Conservation (phyloP, 2,888 invertebrate species). For the Lacanobia oleracea region DNA sequence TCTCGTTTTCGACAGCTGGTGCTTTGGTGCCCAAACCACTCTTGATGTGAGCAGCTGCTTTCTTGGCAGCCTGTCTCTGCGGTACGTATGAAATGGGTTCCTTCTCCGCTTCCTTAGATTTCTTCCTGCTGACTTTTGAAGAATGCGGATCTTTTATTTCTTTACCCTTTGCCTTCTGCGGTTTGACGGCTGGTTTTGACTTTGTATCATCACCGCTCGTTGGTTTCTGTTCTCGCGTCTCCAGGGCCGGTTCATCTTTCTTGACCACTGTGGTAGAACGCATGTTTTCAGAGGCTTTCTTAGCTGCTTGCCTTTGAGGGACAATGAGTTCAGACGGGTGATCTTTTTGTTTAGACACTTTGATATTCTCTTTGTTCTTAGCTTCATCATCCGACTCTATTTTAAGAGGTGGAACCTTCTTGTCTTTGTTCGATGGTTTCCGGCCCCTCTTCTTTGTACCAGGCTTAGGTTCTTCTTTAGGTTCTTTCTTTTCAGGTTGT, state of each 20-base stretch:
- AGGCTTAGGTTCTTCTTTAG: constrained; percentile 78
- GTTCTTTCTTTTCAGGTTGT: constrained; percentile 81
- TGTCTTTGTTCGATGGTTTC: constrained; percentile 87
- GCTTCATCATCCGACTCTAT: constrained; percentile 85
- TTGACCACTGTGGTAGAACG: constrained; percentile 91
- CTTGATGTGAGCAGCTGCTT: constrained; percentile 97
- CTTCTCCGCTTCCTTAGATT: constrained; percentile 91
- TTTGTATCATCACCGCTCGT: constrained; percentile 80
- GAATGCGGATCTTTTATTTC: constrained; percentile 80
- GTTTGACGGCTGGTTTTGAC: constrained; percentile 77
- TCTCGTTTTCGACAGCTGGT: constrained; percentile 82
- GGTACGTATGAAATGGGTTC: constrained; percentile 95
- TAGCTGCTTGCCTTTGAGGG: constrained; percentile 97
- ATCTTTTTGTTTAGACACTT: constrained; percentile 87
- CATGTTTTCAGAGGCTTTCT: constrained; percentile 97
- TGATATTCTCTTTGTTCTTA: constrained; percentile 88
- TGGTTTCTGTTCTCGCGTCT: constrained; percentile 72
- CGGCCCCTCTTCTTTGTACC: constrained; percentile 85
- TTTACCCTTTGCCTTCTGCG: constrained; percentile 84
- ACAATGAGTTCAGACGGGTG: constrained; percentile 96
- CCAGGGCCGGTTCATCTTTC: constrained; percentile 80
- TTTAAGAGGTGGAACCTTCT: constrained; percentile 76
- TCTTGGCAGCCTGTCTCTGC: constrained; percentile 97
- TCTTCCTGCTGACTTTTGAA: constrained; percentile 87
- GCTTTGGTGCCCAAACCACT: constrained; percentile 92